A percentile compares a stretch with the other conserved stretches of the same genome.
phyloP scores from a whole-genome alignment of 2,888 invertebrate species.

The Thyatira batis region DNA sequence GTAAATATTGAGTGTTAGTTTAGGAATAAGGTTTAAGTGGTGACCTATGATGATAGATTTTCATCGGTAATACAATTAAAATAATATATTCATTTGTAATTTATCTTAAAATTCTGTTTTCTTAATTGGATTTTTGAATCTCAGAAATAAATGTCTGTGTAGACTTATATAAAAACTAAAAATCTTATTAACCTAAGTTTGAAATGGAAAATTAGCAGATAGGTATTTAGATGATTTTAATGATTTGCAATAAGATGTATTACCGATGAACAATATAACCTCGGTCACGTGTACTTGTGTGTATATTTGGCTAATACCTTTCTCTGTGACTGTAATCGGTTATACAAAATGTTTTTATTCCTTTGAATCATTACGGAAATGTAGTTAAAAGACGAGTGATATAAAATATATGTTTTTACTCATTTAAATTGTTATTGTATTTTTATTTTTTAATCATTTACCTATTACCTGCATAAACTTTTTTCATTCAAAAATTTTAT shows the following conservation, averaged over 20 bases:
- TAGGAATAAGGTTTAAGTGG: slow-evolving; percentile 2
- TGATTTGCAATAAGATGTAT: too few relatives aligned
- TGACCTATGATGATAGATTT: background rate
- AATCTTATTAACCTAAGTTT: background rate
- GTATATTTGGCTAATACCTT: slow-evolving; percentile 55
- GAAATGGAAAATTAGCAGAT: too few relatives aligned
- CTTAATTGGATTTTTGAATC: too few relatives aligned
- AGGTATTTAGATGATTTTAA: too few relatives aligned
- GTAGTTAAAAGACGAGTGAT: slow-evolving; percentile 75
- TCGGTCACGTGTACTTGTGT: slow-evolving; percentile 54
- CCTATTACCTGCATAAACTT: background rate
- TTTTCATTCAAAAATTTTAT: too few relatives aligned
- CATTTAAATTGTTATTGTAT: slow-evolving; percentile 55
- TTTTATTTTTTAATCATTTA: slow-evolving; percentile 23
- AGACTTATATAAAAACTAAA: background rate
- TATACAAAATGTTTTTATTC: slow-evolving; percentile 19
- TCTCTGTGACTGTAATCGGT: slow-evolving; percentile 52
- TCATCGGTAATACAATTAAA: slow-evolving; percentile 1
- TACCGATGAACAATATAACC: background rate
- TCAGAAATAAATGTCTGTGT: too few relatives aligned
- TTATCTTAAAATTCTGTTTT: too few relatives aligned
- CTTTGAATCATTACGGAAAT: slow-evolving; percentile 36
- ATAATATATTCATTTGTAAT: too few relatives aligned
- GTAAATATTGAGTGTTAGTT: slow-evolving; percentile 19
- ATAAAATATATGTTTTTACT: slow-evolving; percentile 82